A percentile compares a stretch with the other conserved stretches of the same genome.
Evolutionary conservation across 2,113 vertebrate species (phyloP).

Genomic region (Gambusia affinis): DNA sequence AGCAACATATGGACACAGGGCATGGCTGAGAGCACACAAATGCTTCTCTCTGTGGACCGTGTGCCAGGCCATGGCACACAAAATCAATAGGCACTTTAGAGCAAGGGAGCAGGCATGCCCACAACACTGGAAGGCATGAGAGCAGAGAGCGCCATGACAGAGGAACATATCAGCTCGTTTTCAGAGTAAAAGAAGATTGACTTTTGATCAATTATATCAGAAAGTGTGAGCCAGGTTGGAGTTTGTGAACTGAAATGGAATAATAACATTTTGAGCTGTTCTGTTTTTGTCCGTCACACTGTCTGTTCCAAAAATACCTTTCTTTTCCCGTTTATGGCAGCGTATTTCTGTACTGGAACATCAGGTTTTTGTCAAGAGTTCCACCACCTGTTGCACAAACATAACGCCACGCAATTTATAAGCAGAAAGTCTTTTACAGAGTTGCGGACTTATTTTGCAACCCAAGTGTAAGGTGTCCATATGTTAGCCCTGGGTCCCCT

Average conservation of each 20-base stretch:
- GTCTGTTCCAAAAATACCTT: conserved; percentile 1
- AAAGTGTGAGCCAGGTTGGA: conserved; percentile 2
- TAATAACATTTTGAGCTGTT: not conserved
- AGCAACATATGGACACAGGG: conserved; percentile 83
- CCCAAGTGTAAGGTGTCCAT: conserved; percentile 65
- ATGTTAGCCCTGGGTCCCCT: conserved; percentile 77
- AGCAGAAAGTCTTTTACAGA: conserved; percentile 30
- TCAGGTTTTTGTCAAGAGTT: conserved; percentile 31
- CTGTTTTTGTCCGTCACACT: not conserved
- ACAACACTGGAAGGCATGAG: conserved; percentile 58
- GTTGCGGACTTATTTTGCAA: conserved; percentile 43
- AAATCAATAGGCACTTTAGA: conserved; percentile 83
- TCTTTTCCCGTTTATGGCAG: conserved; percentile 6
- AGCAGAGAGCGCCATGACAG: conserved; percentile 45
- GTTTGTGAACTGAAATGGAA: not conserved
- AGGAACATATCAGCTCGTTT: conserved; percentile 46
- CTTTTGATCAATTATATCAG: conserved; percentile 16
- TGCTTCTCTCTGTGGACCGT: conserved; percentile 73
- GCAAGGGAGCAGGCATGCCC: conserved; percentile 71
- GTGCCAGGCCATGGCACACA: conserved; percentile 79
- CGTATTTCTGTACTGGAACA: conserved; percentile 10
- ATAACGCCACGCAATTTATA: conserved; percentile 13
- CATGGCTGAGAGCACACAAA: conserved; percentile 84
- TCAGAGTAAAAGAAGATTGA: conserved; percentile 6
- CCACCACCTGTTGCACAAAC: conserved; percentile 60